phyloP scores from a whole-genome alignment of 2,888 invertebrate species.

The Lordiphosa fenestrarum region DNA sequence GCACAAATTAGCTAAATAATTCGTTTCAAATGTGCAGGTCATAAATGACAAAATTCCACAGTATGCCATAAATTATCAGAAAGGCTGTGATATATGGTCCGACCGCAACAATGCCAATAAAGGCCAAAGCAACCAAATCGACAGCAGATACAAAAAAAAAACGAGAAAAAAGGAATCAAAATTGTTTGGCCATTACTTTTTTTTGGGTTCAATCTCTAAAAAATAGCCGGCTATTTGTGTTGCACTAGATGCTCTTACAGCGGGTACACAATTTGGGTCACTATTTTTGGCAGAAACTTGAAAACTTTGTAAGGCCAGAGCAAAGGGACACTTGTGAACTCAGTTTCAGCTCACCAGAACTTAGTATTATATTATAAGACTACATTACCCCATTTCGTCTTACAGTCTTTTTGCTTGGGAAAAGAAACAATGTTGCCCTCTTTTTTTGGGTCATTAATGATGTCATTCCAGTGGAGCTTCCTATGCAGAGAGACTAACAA shows the following conservation, averaged over 20 bases:
- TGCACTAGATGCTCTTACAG: not conserved
- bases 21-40: constrained; percentile 31
- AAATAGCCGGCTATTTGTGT: not conserved
- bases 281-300: too few species aligned
- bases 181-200: constrained; percentile 13
- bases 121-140: constrained; percentile 8
- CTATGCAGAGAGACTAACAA: too few species aligned
- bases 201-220: constrained; percentile 1
- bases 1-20: constrained; percentile 7
- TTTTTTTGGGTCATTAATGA: too few species aligned
- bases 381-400: too few species aligned
- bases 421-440: too few species aligned
- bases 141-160: constrained; percentile 9
- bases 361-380: too few species aligned
- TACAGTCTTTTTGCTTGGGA: too few species aligned
- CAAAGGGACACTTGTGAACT: too few species aligned
- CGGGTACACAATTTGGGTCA: too few species aligned
- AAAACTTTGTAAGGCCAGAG: too few species aligned
- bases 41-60: constrained; percentile 58
- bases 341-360: too few species aligned
- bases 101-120: constrained; percentile 40
- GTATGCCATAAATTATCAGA: constrained; percentile 53
- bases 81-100: constrained; percentile 43
- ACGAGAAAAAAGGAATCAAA: constrained; percentile 14
- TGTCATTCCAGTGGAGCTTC: too few species aligned